These are phyloP conservation scores for Bufotes viridis DNA, from an alignment of 2,797 vertebrate genomes.

Conservation along the genomic window DNA sequence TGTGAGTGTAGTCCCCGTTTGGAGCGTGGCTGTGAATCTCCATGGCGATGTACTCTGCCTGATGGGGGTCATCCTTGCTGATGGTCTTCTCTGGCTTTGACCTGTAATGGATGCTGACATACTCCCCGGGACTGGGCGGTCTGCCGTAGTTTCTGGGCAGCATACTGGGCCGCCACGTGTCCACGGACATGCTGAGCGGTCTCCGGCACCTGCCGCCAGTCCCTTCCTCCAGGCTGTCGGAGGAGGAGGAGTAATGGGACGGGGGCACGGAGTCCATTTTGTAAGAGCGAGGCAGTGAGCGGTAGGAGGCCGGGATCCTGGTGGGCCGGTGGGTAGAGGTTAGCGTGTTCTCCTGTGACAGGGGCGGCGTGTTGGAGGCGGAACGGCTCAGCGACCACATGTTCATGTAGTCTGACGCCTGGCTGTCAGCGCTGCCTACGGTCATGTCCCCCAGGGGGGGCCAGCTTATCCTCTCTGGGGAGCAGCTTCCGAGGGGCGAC, in stretches of 20 bases:
- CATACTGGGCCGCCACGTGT: slow-evolving; percentile 82
- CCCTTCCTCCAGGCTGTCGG: slow-evolving; percentile 80
- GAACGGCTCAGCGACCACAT: slow-evolving; percentile 83
- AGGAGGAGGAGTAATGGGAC: slow-evolving; percentile 67
- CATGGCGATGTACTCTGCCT: slow-evolving; percentile 76
- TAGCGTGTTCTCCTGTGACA: slow-evolving; percentile 55
- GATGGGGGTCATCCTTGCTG: neutral
- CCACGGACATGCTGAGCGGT: slow-evolving; percentile 79
- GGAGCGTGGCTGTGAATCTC: slow-evolving; percentile 46
- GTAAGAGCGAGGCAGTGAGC: slow-evolving; percentile 80
- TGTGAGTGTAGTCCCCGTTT: slow-evolving; percentile 47
- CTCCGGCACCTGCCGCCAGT: slow-evolving; percentile 38
- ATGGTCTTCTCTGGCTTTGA: slow-evolving; percentile 42
- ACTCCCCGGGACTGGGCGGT: slow-evolving; percentile 79
- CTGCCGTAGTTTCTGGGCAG: slow-evolving; percentile 80
- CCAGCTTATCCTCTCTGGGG: slow-evolving; percentile 66
- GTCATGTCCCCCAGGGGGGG: slow-evolving; percentile 35
- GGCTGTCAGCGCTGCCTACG: slow-evolving; percentile 73
- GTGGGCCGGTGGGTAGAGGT: slow-evolving; percentile 61
- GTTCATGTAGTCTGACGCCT: slow-evolving; percentile 81
- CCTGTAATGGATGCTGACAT: slow-evolving; percentile 79
- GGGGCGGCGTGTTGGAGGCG: slow-evolving; percentile 71
- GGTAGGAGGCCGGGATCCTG: slow-evolving; percentile 81
- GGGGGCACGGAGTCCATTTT: slow-evolving; percentile 73
- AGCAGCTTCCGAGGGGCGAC: slow-evolving; percentile 80